Base-by-base conservation (phyloP, 2,888 invertebrate species). In the Pherbina coryleti region DNA sequence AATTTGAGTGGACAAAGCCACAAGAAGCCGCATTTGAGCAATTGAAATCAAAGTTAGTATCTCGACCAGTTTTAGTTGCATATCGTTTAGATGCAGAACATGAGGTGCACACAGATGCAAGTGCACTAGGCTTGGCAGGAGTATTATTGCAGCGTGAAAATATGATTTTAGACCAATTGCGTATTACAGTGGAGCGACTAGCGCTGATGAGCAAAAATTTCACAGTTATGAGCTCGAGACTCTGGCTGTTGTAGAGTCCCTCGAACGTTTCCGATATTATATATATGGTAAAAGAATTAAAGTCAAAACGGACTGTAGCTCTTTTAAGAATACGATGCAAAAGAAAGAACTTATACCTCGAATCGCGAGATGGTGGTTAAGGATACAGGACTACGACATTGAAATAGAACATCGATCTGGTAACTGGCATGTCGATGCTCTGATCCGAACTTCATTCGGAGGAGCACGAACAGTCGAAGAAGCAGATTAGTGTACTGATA, bases 231-330 rank as follows among this genome's bases (percentile, higher is more conserved):
- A 70, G 31, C 22, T 53, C 5, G 80, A 82, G 31, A 66, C 80
- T 2, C 28, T 82, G 17, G 81, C 81, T 0, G 79, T 81, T 0
- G 81, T 81, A 0, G 81, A 80, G 51, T 22, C 77, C 0, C 77
- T 79, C 0, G 62, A 81, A 22, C 57, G 81, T 2, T 79, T 81
- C 7, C 75, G 78, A 28, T 76, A 79, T 28, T 82, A 80, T 17
- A 14, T 81, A 0, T 34, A 76, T 19, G 81, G 81, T 0, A 81
- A 79, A 22, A 1, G 1, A 28, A 8, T 81, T 8, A 60, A 4
- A 37, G 75, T 81, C 0, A 57, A 73, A 8, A 76, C 79, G 1
- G 79, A 81, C 44, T 78, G 79, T 62, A 72, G 53, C 17, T 76
- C 79, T 17, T 19, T 80, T 0, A 76, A 44, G 71, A 66, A 69